Conservation (phyloP, 2,797 vertebrate genomes). For the Scleropages formosus region DNA sequence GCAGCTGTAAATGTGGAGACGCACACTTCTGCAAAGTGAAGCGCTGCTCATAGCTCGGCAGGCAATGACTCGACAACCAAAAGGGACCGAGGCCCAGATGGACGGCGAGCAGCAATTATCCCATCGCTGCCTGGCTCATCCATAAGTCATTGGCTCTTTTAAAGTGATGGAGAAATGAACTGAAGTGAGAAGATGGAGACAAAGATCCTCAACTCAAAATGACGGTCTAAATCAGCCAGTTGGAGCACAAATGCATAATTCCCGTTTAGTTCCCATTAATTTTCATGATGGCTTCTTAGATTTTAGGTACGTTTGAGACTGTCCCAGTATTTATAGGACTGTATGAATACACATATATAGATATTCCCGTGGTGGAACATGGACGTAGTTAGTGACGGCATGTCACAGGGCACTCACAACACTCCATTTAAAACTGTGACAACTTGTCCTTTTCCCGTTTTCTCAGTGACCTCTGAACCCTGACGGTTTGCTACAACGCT, state of each 20-base stretch:
- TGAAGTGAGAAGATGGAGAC: not conserved
- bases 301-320: too few species aligned
- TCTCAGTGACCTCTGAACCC: conserved; percentile 55
- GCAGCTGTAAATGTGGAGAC: too few species aligned
- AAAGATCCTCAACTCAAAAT: not conserved
- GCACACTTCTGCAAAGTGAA: too few species aligned
- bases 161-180: not conserved
- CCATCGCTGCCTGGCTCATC: too few species aligned
- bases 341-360: not conserved
- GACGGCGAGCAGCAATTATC: too few species aligned
- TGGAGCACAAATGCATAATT: not conserved
- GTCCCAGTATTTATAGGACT: not conserved
- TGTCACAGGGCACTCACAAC: conserved; percentile 4
- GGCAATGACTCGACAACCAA: too few species aligned
- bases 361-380: not conserved
- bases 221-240: too few species aligned
- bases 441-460: conserved; percentile 56
- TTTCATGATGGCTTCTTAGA: not conserved
- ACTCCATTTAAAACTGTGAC: conserved; percentile 47
- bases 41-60: too few species aligned
- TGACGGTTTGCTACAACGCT: conserved; percentile 58
- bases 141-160: not conserved
- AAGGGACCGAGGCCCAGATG: too few species aligned
- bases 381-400: not conserved
- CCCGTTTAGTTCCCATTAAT: too few species aligned